Evolutionary conservation across 2,797 vertebrate species (phyloP).

Genomic region (Perodicticus potto): DNA sequence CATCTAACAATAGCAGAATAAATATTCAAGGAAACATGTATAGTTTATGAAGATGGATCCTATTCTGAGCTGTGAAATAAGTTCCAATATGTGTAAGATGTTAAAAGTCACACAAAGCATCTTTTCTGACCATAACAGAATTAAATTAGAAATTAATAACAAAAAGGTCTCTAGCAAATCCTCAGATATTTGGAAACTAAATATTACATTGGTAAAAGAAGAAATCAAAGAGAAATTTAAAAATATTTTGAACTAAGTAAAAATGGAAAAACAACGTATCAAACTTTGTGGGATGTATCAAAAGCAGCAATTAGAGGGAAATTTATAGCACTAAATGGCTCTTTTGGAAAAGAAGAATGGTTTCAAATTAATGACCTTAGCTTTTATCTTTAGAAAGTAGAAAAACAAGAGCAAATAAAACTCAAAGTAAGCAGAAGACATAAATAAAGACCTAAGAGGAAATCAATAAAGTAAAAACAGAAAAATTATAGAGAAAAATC

Average conservation of each 20-base stretch:
- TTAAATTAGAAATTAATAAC: background rate
- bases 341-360: background rate
- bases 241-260: background rate
- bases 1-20: background rate
- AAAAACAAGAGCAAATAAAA: background rate
- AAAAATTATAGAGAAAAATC: background rate
- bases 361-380: background rate
- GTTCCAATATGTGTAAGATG: background rate
- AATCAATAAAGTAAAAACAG: background rate
- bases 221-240: background rate
- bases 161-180: background rate
- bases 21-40: background rate
- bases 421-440: background rate
- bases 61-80: background rate
- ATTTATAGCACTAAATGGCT: background rate
- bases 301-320: background rate
- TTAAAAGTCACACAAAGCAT: background rate
- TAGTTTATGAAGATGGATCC: background rate
- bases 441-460: background rate
- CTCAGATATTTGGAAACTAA: background rate
- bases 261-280: background rate
- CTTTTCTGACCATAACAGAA: background rate
- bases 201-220: background rate
- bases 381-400: background rate
- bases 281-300: background rate